Conservation (phyloP, 2,888 invertebrate genomes). For the Drosophila austrosaltans region DNA sequence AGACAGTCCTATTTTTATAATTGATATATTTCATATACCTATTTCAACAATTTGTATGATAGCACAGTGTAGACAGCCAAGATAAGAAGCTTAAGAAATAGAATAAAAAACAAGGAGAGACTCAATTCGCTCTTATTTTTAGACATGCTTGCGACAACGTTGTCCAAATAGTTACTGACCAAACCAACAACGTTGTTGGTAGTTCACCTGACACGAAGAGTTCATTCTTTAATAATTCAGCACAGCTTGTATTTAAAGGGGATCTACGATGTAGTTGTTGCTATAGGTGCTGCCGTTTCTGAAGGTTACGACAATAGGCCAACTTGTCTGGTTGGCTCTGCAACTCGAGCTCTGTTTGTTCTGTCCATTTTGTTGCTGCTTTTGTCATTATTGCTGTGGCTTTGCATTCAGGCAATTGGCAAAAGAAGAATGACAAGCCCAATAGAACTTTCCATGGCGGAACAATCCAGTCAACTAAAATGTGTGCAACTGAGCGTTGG, state of each 20-base stretch:
- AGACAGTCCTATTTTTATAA: no score
- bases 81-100: not conserved
- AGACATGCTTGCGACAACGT: slow-evolving; percentile 58
- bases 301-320: slow-evolving; percentile 56
- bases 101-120: not conserved
- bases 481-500: slow-evolving; percentile 7
- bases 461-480: not conserved
- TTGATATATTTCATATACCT: no score
- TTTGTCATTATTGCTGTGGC: not conserved
- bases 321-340: slow-evolving; percentile 44
- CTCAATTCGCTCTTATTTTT: not conserved
- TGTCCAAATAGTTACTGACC: slow-evolving; percentile 49
- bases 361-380: slow-evolving; percentile 19
- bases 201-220: slow-evolving; percentile 47
- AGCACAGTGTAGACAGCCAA: not conserved
- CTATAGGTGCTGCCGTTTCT: slow-evolving; percentile 18
- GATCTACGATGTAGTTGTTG: slow-evolving; percentile 19
- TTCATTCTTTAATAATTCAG: slow-evolving; percentile 42
- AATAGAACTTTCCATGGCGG: slow-evolving; percentile 21
- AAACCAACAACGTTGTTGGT: slow-evolving; percentile 42
- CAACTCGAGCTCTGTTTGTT: slow-evolving; percentile 34
- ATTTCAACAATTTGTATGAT: not conserved
- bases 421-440: slow-evolving; percentile 36
- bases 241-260: slow-evolving; percentile 30
- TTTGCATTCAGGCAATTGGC: slow-evolving; percentile 26